Evolutionary conservation across 2,113 vertebrate species (phyloP).

Genomic region (Thamnophis sirtalis): DNA sequence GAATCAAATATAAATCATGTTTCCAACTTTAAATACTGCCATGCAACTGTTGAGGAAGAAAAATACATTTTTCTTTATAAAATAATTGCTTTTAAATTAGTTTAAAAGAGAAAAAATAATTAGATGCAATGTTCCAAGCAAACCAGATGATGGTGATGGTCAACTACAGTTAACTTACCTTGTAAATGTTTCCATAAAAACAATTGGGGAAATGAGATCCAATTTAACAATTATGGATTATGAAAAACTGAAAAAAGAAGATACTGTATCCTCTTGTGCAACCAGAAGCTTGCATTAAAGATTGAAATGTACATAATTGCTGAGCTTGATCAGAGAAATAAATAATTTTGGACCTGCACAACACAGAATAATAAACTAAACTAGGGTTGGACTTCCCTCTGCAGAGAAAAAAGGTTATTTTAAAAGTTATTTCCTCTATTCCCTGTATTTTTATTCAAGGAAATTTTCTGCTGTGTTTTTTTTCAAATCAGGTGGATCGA

Average conservation of each 20-base stretch:
- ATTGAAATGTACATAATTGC: background rate
- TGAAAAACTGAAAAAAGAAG: background rate
- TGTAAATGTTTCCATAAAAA: background rate
- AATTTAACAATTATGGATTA: background rate
- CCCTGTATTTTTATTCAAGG: background rate
- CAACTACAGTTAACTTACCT: background rate
- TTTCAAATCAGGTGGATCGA: background rate
- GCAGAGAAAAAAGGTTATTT: background rate
- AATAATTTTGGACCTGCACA: background rate
- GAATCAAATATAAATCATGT: background rate
- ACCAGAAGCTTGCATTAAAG: background rate
- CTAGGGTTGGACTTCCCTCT: background rate
- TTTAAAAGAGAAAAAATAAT: background rate
- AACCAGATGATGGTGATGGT: background rate
- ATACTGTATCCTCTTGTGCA: background rate
- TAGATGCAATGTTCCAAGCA: background rate
- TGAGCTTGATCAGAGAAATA: background rate
- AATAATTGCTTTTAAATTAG: background rate
- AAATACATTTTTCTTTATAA: background rate
- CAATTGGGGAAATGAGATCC: background rate
- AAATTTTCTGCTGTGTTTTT: background rate
- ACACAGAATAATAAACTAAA: background rate
- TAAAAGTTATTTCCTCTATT: background rate
- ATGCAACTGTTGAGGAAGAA: background rate
- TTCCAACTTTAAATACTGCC: background rate